Percentiles rank a stretch among this genome's conserved stretches.
phyloP scores from a whole-genome alignment of 2,888 invertebrate species.

The Aspidiotus rigidus region DNA sequence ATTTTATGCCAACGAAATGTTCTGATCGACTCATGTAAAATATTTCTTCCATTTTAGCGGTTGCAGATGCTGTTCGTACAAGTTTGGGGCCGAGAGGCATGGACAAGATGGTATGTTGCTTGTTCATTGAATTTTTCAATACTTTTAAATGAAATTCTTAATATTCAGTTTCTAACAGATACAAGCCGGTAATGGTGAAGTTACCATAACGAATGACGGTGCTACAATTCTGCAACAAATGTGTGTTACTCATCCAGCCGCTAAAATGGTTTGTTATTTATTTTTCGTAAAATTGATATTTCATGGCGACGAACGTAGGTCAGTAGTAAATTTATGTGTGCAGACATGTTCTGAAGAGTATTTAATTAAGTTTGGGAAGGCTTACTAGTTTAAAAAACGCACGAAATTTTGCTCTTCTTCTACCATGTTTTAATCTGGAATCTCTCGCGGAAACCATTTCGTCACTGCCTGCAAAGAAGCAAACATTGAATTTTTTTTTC shows the following conservation, averaged over 20 bases:
- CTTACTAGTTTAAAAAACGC: too few relatives aligned
- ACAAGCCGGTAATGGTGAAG: conserved; percentile 92
- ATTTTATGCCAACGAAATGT: too few relatives aligned
- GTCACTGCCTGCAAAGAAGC: too few relatives aligned
- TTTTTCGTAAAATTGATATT: too few relatives aligned
- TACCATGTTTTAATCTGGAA: too few relatives aligned
- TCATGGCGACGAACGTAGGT: too few relatives aligned
- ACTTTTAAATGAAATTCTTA: conserved; percentile 3
- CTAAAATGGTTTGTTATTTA: conserved; percentile 74
- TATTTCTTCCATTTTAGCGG: conserved; percentile 57
- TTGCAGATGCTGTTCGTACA: conserved; percentile 96
- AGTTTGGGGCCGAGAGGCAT: conserved; percentile 97
- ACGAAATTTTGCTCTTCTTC: too few relatives aligned
- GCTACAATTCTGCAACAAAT: conserved; percentile 99
- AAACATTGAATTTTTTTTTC: too few relatives aligned
- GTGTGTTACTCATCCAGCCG: conserved; percentile 96
- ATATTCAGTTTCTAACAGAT: conserved; percentile 52
- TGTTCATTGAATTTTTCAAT: not conserved
- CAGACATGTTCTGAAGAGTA: too few relatives aligned
- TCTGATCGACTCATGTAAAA: not conserved
- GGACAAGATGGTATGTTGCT: conserved; percentile 88
- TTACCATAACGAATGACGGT: conserved; percentile 98
- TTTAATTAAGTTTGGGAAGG: too few relatives aligned
- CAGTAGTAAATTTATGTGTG: too few relatives aligned
- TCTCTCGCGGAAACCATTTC: too few relatives aligned